Conservation (phyloP, 1,140 invertebrate species). For the Condylostylus longicornis region DNA sequence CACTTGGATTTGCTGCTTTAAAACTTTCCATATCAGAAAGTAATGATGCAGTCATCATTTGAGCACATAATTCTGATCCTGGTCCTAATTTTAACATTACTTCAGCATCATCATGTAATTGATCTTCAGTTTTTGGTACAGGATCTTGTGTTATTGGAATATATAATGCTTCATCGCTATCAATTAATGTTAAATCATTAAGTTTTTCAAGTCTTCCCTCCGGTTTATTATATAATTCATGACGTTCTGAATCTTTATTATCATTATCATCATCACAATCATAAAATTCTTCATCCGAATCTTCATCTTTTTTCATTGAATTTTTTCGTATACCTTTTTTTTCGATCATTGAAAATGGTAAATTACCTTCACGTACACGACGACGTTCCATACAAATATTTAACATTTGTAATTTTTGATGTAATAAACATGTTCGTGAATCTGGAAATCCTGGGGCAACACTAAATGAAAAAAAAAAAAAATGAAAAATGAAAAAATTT, state of each 20-base stretch:
- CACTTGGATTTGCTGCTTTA: constrained; percentile 92
- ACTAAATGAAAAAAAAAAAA: constrained; percentile 36
- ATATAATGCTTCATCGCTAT: constrained; percentile 58
- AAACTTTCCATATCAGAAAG: constrained; percentile 98
- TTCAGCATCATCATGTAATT: constrained; percentile 84
- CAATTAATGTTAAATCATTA: constrained; percentile 47
- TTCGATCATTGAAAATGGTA: constrained; percentile 12
- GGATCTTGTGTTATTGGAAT: constrained; percentile 87
- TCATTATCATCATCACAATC: constrained; percentile 51
- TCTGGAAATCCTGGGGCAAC: constrained; percentile 63
- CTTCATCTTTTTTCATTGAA: constrained; percentile 54
- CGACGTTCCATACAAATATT: constrained; percentile 85
- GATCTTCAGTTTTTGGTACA: constrained; percentile 93
- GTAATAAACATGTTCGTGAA: constrained; percentile 72
- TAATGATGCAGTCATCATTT: constrained; percentile 88
- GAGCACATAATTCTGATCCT: constrained; percentile 67
- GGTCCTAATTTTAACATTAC: constrained; percentile 74
- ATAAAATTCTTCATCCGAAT: constrained; percentile 70
- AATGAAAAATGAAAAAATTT: too few relatives aligned
- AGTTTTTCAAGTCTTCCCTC: constrained; percentile 55
- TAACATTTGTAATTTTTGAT: constrained; percentile 92
- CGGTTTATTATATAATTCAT: constrained; percentile 49
- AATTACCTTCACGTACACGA: constrained; percentile 40
- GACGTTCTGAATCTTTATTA: constrained; percentile 21
- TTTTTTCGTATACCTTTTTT: constrained; percentile 10